Conservation (phyloP, 2,888 invertebrate genomes). For the Harmothoe impar region DNA sequence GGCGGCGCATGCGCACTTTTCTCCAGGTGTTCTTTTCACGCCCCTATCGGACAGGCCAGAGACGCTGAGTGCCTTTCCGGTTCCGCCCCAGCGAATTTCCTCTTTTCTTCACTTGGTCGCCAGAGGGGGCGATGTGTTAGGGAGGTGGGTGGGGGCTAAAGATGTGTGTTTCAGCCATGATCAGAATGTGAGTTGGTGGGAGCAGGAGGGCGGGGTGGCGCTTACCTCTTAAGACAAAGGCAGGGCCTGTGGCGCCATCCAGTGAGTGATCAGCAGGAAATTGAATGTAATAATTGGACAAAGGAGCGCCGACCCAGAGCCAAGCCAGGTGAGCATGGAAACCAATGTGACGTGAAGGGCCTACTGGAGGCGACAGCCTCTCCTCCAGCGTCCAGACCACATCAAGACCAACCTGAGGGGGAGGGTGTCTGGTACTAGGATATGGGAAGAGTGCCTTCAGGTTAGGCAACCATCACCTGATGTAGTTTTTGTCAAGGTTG, state of each 20-base stretch:
- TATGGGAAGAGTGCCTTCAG: background rate
- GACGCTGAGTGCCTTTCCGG: conserved; percentile 40
- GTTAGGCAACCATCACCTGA: background rate
- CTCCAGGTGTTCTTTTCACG: conserved; percentile 42
- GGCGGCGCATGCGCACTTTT: background rate
- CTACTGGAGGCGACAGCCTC: conserved; percentile 40
- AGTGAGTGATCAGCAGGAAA: conserved; percentile 35
- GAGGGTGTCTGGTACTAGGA: background rate
- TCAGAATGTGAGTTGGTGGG: background rate
- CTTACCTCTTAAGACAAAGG: conserved; percentile 38
- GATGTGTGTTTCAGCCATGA: background rate
- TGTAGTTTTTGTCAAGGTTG: too few relatives aligned
- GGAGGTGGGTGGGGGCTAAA: background rate
- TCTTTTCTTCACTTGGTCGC: background rate
- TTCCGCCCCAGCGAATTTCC: conserved; percentile 6
- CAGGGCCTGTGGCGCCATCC: conserved; percentile 27
- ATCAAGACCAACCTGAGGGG: conserved; percentile 6
- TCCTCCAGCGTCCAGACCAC: background rate
- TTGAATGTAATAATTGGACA: conserved; percentile 56
- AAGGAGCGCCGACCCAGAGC: conserved; percentile 27
- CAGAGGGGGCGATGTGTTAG: background rate
- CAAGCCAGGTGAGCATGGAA: conserved; percentile 35
- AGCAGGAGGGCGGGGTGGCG: background rate
- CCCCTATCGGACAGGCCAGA: background rate
- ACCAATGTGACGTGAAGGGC: conserved; percentile 31